phyloP scores from a whole-genome alignment of 2,113 vertebrate species.

The Rhinichthys klamathensis region DNA sequence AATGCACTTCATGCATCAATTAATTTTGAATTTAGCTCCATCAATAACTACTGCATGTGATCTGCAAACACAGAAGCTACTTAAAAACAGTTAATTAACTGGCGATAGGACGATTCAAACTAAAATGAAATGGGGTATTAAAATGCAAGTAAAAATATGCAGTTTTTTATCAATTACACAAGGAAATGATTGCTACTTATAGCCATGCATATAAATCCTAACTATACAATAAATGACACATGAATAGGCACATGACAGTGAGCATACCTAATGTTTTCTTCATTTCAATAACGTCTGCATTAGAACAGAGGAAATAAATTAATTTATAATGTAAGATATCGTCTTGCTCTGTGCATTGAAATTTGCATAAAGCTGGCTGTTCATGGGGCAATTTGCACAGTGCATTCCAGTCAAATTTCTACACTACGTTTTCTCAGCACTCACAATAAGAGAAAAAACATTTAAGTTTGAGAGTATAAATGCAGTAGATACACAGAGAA shows the following conservation, averaged over 20 bases:
- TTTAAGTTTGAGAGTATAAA: slow-evolving; percentile 54
- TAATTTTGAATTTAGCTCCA: neutral
- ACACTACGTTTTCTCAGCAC: slow-evolving; percentile 32
- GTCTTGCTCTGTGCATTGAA: slow-evolving; percentile 17
- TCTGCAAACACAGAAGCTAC: neutral
- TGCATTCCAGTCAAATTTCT: slow-evolving; percentile 57
- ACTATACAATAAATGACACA: slow-evolving; percentile 35
- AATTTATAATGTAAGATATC: slow-evolving; percentile 10
- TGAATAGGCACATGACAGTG: neutral
- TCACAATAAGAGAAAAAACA: slow-evolving; percentile 42
- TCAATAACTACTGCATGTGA: neutral
- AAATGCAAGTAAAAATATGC: slow-evolving; percentile 4
- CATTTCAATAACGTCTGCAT: slow-evolving; percentile 7
- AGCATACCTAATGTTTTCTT: slow-evolving; percentile 14
- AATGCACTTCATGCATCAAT: neutral
- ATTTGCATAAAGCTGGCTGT: slow-evolving; percentile 40
- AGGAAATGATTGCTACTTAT: slow-evolving; percentile 28
- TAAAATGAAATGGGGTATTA: neutral
- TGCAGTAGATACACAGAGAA: slow-evolving; percentile 52
- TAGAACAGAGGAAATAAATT: slow-evolving; percentile 26
- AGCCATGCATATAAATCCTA: slow-evolving; percentile 52
- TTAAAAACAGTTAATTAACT: neutral
- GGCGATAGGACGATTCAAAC: neutral
- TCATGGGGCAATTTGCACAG: slow-evolving; percentile 41
- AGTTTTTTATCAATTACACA: slow-evolving; percentile 8